Evolutionary conservation across 2,888 invertebrate species (phyloP).

Genomic region (Tillus elongatus): DNA sequence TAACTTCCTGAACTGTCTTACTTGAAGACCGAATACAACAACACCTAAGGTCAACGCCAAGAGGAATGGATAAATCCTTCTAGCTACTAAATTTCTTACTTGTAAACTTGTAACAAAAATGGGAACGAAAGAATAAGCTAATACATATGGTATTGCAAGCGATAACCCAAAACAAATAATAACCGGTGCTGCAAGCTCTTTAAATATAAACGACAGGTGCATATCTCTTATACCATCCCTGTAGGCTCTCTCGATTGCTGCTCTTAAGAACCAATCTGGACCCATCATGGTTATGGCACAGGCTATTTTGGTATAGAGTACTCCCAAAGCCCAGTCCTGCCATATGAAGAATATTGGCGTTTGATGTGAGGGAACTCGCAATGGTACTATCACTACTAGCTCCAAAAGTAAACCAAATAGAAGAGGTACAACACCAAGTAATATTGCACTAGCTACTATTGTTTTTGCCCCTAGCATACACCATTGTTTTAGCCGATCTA

Average conservation of each 20-base stretch:
- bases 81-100: conserved; percentile 65
- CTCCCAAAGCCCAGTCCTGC: conserved; percentile 98
- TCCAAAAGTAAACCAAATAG: conserved; percentile 88
- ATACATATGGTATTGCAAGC: conserved; percentile 86
- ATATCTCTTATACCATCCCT: conserved; percentile 89
- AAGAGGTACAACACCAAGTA: conserved; percentile 84
- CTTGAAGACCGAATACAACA: conserved; percentile 71
- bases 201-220: conserved; percentile 77
- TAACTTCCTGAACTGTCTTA: conserved; percentile 85
- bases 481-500: conserved; percentile 66
- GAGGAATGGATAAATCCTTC: conserved; percentile 84
- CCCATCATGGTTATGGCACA: conserved; percentile 97
- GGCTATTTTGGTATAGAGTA: conserved; percentile 94
- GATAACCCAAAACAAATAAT: conserved; percentile 82
- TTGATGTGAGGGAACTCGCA: conserved; percentile 85
- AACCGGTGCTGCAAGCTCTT: conserved; percentile 81
- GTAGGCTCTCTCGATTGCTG: conserved; percentile 88
- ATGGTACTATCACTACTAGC: conserved; percentile 81
- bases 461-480: conserved; percentile 65
- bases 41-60: conserved; percentile 61
- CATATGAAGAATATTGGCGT: conserved; percentile 81
- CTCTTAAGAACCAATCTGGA: conserved; percentile 88
- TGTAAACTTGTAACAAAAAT: conserved; percentile 55
- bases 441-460: conserved; percentile 62
- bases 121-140: conserved; percentile 70